phyloP scores from a whole-genome alignment of 1,140 invertebrate species.

The Chelonus insularis region DNA sequence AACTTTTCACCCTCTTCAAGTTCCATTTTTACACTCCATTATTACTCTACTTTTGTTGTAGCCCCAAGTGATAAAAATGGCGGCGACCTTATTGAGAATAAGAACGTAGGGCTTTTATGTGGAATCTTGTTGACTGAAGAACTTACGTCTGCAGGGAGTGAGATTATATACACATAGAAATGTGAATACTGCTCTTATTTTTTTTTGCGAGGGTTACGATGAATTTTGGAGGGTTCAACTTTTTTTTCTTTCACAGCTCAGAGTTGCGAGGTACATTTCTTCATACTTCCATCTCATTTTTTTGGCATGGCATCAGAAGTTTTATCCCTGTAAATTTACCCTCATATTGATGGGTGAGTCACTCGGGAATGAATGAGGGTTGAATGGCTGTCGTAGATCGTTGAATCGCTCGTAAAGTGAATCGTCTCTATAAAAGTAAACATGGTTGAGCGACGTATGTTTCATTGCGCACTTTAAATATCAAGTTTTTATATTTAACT shows the following conservation, averaged over 20 bases:
- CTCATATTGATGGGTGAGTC: background rate
- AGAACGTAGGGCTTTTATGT: background rate
- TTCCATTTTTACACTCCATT: constrained; percentile 18
- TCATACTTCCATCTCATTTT: too few relatives aligned
- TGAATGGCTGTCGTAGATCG: background rate
- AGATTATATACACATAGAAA: background rate
- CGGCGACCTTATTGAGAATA: background rate
- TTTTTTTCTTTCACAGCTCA: too few relatives aligned
- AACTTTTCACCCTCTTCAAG: background rate
- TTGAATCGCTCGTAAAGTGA: background rate
- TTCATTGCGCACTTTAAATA: background rate
- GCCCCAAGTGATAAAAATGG: background rate
- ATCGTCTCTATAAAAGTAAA: background rate
- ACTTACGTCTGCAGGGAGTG: background rate
- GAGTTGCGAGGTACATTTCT: too few relatives aligned
- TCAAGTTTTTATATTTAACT: too few relatives aligned
- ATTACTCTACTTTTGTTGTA: background rate
- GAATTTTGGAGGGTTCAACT: too few relatives aligned
- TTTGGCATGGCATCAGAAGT: too few relatives aligned
- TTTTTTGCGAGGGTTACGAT: too few relatives aligned
- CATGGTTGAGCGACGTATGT: background rate
- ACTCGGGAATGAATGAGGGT: background rate
- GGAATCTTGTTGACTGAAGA: constrained; percentile 21
- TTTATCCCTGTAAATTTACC: too few relatives aligned
- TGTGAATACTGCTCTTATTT: background rate